Percentiles rank a stretch among this genome's conserved stretches.
phyloP scores from a whole-genome alignment of 2,888 invertebrate species.

The Pseudeuparius sepicola region DNA sequence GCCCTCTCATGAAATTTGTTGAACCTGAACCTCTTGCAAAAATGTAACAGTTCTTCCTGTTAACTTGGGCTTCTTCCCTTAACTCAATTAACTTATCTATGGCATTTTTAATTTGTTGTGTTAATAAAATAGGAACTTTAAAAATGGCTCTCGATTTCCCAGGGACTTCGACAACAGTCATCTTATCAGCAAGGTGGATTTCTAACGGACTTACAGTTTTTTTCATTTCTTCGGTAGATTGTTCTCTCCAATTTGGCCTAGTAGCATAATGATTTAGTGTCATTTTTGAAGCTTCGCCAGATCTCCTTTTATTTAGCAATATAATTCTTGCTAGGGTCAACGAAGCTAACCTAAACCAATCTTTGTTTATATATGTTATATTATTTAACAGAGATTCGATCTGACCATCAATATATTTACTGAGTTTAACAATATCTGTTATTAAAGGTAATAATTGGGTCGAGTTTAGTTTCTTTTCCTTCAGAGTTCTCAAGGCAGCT shows the following conservation, averaged over 20 bases:
- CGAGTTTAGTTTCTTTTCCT: conserved; percentile 17
- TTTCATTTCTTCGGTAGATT: conserved; percentile 19
- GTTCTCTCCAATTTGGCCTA: conserved; percentile 18
- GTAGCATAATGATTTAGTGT: conserved; percentile 17
- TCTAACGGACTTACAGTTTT: conserved; percentile 18
- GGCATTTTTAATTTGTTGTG: conserved; percentile 15
- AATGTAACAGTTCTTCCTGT: conserved; percentile 17
- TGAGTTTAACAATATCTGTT: conserved; percentile 20
- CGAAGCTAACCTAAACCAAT: conserved; percentile 13
- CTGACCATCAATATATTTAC: conserved; percentile 17
- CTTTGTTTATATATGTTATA: no score
- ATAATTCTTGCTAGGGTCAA: conserved; percentile 17
- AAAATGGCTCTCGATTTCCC: conserved; percentile 19
- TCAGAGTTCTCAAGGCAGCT: conserved; percentile 18
- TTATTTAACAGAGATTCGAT: no score
- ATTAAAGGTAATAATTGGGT: conserved; percentile 22
- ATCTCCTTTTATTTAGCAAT: conserved; percentile 22
- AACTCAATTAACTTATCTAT: conserved; percentile 16
- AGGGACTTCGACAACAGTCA: conserved; percentile 17
- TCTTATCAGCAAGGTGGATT: conserved; percentile 16
- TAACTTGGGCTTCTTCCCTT: conserved; percentile 9
- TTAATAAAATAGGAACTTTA: conserved; percentile 21
- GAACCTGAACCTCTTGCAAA: conserved; percentile 17
- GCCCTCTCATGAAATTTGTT: conserved; percentile 15
- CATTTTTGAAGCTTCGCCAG: conserved; percentile 21